Evolutionary conservation across 2,113 vertebrate species (phyloP).

Genomic region (Excalfactoria chinensis): DNA sequence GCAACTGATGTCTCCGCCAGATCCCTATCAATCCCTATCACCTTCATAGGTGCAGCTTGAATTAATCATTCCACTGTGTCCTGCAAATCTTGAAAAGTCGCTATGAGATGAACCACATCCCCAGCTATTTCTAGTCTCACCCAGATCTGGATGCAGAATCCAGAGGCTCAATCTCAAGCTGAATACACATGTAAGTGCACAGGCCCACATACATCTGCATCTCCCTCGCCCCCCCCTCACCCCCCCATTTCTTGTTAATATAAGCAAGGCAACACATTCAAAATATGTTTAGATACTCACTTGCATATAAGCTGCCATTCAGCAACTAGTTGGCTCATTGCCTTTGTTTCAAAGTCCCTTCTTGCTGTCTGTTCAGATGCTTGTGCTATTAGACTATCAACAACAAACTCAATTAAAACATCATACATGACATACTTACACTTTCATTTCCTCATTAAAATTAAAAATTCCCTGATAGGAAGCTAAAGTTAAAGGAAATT

Average conservation of each 20-base stretch:
- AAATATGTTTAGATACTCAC: background rate
- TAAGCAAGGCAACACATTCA: background rate
- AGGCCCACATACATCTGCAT: no score
- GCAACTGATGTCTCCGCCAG: background rate
- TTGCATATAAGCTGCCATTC: background rate
- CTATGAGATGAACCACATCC: background rate
- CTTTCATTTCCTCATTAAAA: constrained; percentile 52
- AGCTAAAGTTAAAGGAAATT: constrained; percentile 20
- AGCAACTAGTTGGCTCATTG: background rate
- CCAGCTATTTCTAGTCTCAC: background rate
- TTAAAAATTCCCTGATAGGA: background rate
- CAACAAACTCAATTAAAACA: constrained; percentile 37
- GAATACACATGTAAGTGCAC: accelerated
- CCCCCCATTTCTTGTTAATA: background rate
- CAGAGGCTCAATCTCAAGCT: background rate
- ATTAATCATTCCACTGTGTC: background rate
- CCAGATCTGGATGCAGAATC: background rate
- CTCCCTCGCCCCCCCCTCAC: no score
- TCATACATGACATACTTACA: constrained; percentile 15
- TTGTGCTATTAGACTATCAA: background rate
- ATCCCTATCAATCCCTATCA: background rate
- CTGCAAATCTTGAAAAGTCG: background rate
- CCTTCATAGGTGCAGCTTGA: background rate
- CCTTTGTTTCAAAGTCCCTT: constrained; percentile 13
- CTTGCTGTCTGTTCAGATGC: background rate